Evolutionary conservation across 2,797 vertebrate genomes (phyloP).

Genomic region (Gouania willdenowi): DNA sequence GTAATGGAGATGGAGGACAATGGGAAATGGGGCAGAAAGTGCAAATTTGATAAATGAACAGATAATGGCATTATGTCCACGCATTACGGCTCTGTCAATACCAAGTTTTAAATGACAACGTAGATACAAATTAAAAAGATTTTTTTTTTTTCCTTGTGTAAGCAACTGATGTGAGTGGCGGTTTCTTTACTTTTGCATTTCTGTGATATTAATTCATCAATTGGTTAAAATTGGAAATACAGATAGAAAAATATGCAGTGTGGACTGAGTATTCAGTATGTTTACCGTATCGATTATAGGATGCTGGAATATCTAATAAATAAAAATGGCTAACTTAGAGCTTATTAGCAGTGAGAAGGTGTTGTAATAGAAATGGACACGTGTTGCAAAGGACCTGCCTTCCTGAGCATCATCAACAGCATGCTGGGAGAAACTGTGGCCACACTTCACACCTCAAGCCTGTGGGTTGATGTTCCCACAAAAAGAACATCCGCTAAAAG

Average conservation of each 20-base stretch:
- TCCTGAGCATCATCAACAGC: constrained; percentile 76
- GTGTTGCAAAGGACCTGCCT: constrained; percentile 71
- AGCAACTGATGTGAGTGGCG: too few relatives aligned
- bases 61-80: constrained; percentile 41
- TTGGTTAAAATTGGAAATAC: neutral
- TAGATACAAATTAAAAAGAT: constrained; percentile 12
- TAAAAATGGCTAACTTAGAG: constrained; percentile 73
- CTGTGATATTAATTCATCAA: constrained; percentile 6
- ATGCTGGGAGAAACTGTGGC: constrained; percentile 36
- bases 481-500: constrained; percentile 2
- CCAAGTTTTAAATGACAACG: too few relatives aligned
- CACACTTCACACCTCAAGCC: neutral
- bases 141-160: too few relatives aligned
- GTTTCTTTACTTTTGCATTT: constrained; percentile 11
- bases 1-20: constrained; percentile 34
- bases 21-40: constrained; percentile 80
- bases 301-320: constrained; percentile 53
- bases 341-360: constrained; percentile 83
- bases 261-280: too few relatives aligned
- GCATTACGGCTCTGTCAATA: too few relatives aligned
- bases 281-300: constrained; percentile 56
- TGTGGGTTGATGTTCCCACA: constrained; percentile 5
- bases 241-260: too few relatives aligned
- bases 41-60: constrained; percentile 90
- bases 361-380: constrained; percentile 66